A percentile compares a stretch with the other conserved stretches of the same genome.
These are phyloP conservation scores for Myotis davidii DNA, from an alignment of 2,113 vertebrate genomes.

Conservation along the genomic window DNA sequence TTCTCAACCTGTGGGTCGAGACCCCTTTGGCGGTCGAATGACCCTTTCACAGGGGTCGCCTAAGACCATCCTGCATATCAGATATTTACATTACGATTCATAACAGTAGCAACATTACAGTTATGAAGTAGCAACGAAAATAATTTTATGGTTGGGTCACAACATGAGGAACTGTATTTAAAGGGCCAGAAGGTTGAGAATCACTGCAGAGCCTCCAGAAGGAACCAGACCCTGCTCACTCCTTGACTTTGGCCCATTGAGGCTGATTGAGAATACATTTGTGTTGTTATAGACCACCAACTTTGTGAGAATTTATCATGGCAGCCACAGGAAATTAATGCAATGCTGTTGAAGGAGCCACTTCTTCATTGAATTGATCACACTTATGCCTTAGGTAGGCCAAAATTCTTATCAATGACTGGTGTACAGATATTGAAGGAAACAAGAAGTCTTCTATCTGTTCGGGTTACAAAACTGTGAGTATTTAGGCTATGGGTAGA, in stretches of 20 bases:
- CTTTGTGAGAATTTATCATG: not conserved
- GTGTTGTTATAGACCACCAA: not conserved
- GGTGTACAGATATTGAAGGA: not conserved
- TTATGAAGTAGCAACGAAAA: too few relatives aligned
- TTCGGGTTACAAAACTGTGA: not conserved
- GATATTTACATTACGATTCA: too few relatives aligned
- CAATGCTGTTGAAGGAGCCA: not conserved
- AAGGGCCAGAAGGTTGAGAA: too few relatives aligned
- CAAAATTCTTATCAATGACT: not conserved
- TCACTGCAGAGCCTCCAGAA: not conserved
- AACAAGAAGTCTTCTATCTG: not conserved
- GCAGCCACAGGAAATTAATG: not conserved
- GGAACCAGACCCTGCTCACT: not conserved
- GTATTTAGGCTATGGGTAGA: not conserved
- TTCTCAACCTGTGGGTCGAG: fast-evolving
- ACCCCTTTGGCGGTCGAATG: too few relatives aligned
- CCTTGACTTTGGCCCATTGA: not conserved
- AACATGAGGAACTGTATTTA: too few relatives aligned
- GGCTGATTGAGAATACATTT: not conserved
- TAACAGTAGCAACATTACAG: too few relatives aligned
- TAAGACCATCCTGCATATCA: too few relatives aligned
- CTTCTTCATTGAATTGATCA: not conserved
- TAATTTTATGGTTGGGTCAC: too few relatives aligned
- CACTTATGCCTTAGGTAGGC: not conserved
- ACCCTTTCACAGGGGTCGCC: too few relatives aligned